A percentile compares a stretch with the other conserved stretches of the same genome.
phyloP scores from a whole-genome alignment of 2,888 invertebrate species.

The Meta bourneti region DNA sequence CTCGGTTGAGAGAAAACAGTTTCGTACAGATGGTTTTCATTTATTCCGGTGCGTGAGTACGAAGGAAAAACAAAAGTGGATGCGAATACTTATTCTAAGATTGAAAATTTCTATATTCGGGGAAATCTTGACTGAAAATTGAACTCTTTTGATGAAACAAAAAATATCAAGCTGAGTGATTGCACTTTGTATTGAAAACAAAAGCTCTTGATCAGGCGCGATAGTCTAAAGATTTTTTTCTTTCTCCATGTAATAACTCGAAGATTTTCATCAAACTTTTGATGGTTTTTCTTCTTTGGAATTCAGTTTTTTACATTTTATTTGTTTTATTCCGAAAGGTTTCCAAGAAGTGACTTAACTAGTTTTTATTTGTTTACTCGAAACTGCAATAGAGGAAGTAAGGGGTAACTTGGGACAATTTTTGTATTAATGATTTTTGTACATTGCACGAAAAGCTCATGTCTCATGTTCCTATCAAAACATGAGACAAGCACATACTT shows the following conservation, averaged over 20 bases:
- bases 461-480: too few species aligned
- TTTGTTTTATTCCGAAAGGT: background rate
- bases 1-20: background rate
- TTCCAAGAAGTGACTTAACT: background rate
- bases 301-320: background rate
- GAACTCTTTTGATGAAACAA: constrained; percentile 3
- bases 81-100: constrained; percentile 8
- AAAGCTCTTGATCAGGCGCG: constrained; percentile 4
- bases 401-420: background rate
- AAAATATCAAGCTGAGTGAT: constrained; percentile 17
- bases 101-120: constrained; percentile 10
- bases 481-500: too few species aligned
- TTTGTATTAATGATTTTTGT: background rate
- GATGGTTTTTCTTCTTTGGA: background rate
- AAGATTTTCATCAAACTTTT: background rate
- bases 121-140: constrained; percentile 7
- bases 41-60: background rate
- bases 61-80: background rate
- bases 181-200: background rate
- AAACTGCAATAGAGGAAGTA: background rate
- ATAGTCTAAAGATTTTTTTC: background rate
- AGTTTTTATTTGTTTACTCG: background rate
- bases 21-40: background rate
- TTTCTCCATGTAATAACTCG: background rate
- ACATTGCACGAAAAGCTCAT: background rate